Base-by-base conservation (phyloP, 2,797 vertebrate genomes). In the Moxostoma hubbsi region DNA sequence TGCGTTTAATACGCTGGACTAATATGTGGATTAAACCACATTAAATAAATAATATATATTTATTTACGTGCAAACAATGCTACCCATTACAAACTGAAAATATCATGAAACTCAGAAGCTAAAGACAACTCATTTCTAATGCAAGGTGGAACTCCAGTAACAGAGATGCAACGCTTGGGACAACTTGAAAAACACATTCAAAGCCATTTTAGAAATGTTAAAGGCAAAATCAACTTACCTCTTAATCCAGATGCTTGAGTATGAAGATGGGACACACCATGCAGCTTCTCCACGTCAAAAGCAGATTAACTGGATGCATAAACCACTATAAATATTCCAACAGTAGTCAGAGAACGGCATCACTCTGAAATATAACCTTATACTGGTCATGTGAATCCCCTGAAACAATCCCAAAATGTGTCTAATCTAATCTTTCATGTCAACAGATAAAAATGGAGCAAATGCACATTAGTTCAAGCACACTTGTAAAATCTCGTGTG, bases 141-240 rank as follows among this genome's bases (percentile, higher is more conserved):
- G 36, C 36, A 36, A 36, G 36, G 36, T 4, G 36, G 36, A 36
- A 36, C 4, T 36, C 36, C 4, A 36, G 24, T 24, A 24, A 36
- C 4, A 3, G 36, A 36, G 36, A 36, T 36, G 4, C 36, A 36
- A 36, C 36, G 36, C 1, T 36, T 36, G 36, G 36, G 5, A 13
- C 59, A 55, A 55, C 12, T 12, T 13, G n/a, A 13, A 62, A 15
- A 7, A 24, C 36, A 73, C 12, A 55, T 16, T 3, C 4, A 62
- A 0, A 45, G 36, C 7, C 5, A 62, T 36, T 51, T 51, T 2
- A 24, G 36, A 6, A 46, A 46, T 9, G 45, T n/a, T 0, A 13
- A 36, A 36, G 36, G 45, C 8, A 36, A 62, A 68, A 59, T 8
- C 0, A 11, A 70, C 75, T 77, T 77, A 77, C 75, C 75, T 76